These are phyloP conservation scores for Lepilemur ruficaudatus DNA, from an alignment of 2,797 vertebrate species.

Conservation along the genomic window DNA sequence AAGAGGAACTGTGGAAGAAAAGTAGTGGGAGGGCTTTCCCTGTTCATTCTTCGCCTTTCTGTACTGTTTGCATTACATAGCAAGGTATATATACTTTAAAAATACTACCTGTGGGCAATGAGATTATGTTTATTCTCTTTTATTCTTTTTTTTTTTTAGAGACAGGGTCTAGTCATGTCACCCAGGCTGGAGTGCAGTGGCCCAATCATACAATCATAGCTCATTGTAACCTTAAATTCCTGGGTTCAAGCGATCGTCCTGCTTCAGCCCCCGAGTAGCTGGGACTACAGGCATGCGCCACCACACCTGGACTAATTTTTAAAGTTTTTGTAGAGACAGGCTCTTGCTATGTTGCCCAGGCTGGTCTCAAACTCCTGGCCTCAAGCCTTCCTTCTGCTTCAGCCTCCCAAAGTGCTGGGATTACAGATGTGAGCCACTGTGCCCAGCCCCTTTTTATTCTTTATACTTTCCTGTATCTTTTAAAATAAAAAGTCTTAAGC, in stretches of 20 bases:
- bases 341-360: neutral
- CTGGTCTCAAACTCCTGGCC: neutral
- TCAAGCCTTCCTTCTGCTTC: neutral
- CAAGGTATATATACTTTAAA: neutral
- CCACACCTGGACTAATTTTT: neutral
- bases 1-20: neutral
- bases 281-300: neutral
- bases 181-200: neutral
- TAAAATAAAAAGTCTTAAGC: neutral
- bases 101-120: neutral
- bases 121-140: neutral
- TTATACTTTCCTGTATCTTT: neutral
- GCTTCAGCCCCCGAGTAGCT: neutral
- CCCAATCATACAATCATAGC: neutral
- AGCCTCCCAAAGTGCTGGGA: neutral
- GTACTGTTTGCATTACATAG: neutral
- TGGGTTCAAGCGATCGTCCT: neutral
- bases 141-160: neutral
- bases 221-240: neutral
- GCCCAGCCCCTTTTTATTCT: no score
- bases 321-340: neutral
- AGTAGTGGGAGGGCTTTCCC: neutral
- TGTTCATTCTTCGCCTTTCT: neutral
- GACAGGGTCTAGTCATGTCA: neutral
- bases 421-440: neutral